Conservation (phyloP, 2,888 invertebrate species). For the Temnothorax ravouxi region DNA sequence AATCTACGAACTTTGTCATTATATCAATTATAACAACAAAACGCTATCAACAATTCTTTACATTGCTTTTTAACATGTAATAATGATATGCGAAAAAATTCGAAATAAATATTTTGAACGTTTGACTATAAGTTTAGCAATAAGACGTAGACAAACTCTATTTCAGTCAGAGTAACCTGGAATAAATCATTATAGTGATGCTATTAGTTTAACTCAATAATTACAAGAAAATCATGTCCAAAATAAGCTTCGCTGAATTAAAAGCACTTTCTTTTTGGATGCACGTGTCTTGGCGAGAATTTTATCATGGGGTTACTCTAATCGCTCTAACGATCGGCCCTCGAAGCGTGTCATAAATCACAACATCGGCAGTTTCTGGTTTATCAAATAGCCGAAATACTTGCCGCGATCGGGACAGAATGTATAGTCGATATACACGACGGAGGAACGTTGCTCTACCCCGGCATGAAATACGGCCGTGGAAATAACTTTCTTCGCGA, state of each 20-base stretch:
- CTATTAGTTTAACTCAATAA: not conserved
- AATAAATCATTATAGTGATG: not conserved
- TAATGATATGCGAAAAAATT: not conserved
- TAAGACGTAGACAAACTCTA: not conserved
- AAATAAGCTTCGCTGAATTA: not conserved
- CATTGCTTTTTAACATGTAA: not conserved
- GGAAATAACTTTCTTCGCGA: slow-evolving; percentile 54
- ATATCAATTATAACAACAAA: not conserved
- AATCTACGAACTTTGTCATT: not conserved
- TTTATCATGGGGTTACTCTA: not conserved
- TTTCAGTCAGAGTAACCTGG: not conserved
- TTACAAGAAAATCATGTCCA: not conserved
- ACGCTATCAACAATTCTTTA: not conserved
- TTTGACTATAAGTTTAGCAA: not conserved
- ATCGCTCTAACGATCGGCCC: not conserved
- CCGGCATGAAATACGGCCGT: slow-evolving; percentile 32
- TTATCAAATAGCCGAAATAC: slow-evolving; percentile 32
- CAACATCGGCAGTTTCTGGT: not conserved
- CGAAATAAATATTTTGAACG: not conserved
- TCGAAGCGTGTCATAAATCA: slow-evolving; percentile 10
- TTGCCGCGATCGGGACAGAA: not conserved
- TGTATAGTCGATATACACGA: not conserved
- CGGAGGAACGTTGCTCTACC: slow-evolving; percentile 1
- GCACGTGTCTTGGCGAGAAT: not conserved
- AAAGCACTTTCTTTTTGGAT: not conserved